These are phyloP conservation scores for Eupsilia transversa DNA, from an alignment of 2,888 invertebrate species.

Conservation along the genomic window DNA sequence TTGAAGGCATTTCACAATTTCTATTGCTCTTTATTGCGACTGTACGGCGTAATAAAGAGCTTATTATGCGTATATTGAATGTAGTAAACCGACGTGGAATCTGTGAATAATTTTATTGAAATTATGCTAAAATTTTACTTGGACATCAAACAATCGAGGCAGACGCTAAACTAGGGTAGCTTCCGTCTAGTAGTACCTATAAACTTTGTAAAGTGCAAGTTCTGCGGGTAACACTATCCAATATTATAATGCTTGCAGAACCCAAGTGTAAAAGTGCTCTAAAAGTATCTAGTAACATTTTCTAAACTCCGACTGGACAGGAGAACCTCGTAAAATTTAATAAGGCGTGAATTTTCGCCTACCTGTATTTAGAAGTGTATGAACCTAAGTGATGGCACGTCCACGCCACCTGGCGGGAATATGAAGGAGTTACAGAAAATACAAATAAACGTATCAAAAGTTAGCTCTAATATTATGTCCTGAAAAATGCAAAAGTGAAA, in stretches of 20 bases:
- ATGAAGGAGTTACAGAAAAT: background rate
- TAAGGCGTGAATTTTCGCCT: constrained; percentile 51
- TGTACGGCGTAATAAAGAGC: constrained; percentile 84
- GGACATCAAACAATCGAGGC: constrained; percentile 7
- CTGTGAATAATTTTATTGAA: constrained; percentile 62
- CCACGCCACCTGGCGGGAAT: constrained; percentile 23
- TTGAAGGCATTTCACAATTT: constrained; percentile 88
- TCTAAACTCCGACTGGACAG: constrained; percentile 49
- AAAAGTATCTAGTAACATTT: constrained; percentile 66
- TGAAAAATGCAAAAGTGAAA: constrained; percentile 9
- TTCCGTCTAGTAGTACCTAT: background rate
- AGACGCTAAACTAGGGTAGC: background rate
- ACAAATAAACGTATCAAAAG: background rate
- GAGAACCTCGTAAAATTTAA: constrained; percentile 54
- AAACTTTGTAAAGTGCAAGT: constrained; percentile 19
- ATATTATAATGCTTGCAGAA: constrained; percentile 40
- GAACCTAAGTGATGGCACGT: constrained; percentile 9
- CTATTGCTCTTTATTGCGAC: constrained; percentile 83
- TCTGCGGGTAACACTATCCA: constrained; percentile 2
- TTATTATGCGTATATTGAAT: constrained; percentile 79
- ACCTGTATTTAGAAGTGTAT: constrained; percentile 31
- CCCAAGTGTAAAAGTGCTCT: constrained; percentile 37
- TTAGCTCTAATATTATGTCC: background rate
- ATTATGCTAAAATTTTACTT: constrained; percentile 44
- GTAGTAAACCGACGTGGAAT: constrained; percentile 74